Evolutionary conservation across 2,113 vertebrate genomes (phyloP).

Genomic region (Cebus imitator): DNA sequence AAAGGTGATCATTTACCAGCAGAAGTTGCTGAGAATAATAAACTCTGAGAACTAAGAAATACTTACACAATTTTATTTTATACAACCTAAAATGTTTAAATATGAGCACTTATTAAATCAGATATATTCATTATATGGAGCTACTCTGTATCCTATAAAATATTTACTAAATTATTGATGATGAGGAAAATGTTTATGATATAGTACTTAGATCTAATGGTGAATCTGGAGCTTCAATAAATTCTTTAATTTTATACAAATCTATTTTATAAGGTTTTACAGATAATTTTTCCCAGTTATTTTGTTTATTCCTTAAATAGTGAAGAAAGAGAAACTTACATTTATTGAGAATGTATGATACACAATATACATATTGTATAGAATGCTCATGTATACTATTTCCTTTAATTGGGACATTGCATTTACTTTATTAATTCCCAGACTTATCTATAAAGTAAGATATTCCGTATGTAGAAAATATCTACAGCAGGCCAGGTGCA

Average conservation of each 20-base stretch:
- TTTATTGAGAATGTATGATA: constrained; percentile 10
- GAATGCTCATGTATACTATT: neutral
- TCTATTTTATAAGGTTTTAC: constrained; percentile 32
- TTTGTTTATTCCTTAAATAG: neutral
- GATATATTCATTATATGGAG: neutral
- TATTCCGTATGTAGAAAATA: neutral
- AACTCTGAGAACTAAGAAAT: constrained; percentile 38
- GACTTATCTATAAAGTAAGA: neutral
- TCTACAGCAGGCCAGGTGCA: neutral
- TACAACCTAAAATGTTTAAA: constrained; percentile 16
- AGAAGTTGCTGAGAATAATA: constrained; percentile 21
- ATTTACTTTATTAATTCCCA: neutral
- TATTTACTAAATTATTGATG: constrained; percentile 17
- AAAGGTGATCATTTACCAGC: neutral
- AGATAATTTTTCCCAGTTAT: neutral
- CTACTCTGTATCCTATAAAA: constrained; percentile 26
- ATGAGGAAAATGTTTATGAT: neutral
- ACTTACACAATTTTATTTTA: neutral
- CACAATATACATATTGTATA: neutral
- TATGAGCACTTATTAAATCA: neutral
- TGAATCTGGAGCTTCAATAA: neutral
- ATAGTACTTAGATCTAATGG: neutral
- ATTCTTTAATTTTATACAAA: constrained; percentile 1
- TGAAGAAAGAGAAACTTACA: neutral
- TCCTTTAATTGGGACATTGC: neutral